These are phyloP conservation scores for Ladona fulva DNA, from an alignment of 1,140 invertebrate species.

Conservation along the genomic window DNA sequence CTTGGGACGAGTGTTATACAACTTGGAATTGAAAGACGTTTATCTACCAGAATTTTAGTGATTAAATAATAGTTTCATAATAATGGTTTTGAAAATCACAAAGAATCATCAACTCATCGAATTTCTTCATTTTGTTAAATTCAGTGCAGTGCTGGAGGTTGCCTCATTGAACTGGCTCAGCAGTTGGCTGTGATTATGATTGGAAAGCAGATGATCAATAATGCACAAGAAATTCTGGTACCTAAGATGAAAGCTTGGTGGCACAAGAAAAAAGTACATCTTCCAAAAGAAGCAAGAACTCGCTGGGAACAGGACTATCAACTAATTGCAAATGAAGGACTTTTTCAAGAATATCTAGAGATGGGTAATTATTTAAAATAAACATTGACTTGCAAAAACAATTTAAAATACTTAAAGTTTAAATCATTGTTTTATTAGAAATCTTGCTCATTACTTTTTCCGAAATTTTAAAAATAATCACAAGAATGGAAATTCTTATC, in stretches of 20 bases:
- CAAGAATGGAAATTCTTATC: too few species aligned
- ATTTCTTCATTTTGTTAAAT: too few species aligned
- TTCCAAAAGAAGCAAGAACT: constrained; percentile 30
- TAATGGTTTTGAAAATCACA: too few species aligned
- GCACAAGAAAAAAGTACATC: constrained; percentile 39
- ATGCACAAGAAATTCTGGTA: constrained; percentile 62
- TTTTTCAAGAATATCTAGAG: constrained; percentile 80
- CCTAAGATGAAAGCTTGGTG: constrained; percentile 54
- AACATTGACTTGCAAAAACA: background rate
- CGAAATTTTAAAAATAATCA: too few species aligned
- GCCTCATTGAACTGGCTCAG: constrained; percentile 71
- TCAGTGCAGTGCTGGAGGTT: constrained; percentile 69
- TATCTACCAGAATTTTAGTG: too few species aligned
- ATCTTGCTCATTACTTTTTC: too few species aligned
- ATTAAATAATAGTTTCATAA: too few species aligned
- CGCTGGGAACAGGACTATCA: constrained; percentile 54
- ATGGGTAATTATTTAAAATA: constrained; percentile 52
- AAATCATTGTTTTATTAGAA: background rate
- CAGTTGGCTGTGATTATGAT: constrained; percentile 80
- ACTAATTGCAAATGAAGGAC: constrained; percentile 53
- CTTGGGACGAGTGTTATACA: too few species aligned
- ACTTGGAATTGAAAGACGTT: too few species aligned
- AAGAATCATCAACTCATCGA: constrained; percentile 16
- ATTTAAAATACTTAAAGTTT: background rate
- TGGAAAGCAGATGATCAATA: constrained; percentile 73